Conservation (phyloP, 1,140 invertebrate species). For the Formica exsecta region DNA sequence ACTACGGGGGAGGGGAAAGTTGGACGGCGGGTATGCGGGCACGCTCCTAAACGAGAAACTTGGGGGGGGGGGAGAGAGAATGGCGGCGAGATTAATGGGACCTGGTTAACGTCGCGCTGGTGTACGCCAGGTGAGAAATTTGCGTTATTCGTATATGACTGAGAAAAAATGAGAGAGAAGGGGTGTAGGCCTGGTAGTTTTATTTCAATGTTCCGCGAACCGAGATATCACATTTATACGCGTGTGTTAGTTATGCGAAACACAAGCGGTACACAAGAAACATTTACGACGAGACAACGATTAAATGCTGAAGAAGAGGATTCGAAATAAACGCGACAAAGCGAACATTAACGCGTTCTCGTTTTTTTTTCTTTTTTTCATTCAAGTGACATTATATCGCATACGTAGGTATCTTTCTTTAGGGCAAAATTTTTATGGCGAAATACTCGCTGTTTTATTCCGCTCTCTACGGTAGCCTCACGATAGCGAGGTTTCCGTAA, state of each 20-base stretch:
- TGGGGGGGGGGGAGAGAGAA: slow-evolving; percentile 75
- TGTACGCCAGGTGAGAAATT: slow-evolving; percentile 74
- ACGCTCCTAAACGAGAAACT: slow-evolving; percentile 83
- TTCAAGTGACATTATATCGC: slow-evolving; percentile 8
- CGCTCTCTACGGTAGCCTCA: slow-evolving; percentile 62
- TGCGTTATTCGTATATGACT: slow-evolving; percentile 67
- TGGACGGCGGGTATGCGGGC: slow-evolving; percentile 73
- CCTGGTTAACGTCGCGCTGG: slow-evolving; percentile 80
- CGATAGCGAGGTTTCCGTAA: slow-evolving; percentile 48
- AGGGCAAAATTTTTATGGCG: slow-evolving; percentile 19
- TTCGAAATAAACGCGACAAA: slow-evolving; percentile 51
- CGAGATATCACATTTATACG: slow-evolving; percentile 40
- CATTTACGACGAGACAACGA: slow-evolving; percentile 45
- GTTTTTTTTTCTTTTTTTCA: neutral
- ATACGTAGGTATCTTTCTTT: neutral
- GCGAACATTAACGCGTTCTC: slow-evolving; percentile 51
- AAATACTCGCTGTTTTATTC: slow-evolving; percentile 69
- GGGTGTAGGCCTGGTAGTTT: slow-evolving; percentile 44
- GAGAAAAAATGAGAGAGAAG: slow-evolving; percentile 23
- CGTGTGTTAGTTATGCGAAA: slow-evolving; percentile 48
- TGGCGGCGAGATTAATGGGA: slow-evolving; percentile 82
- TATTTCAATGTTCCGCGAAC: slow-evolving; percentile 46
- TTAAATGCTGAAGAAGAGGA: slow-evolving; percentile 40
- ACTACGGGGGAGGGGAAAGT: neutral
- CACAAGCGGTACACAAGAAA: slow-evolving; percentile 49